phyloP scores from a whole-genome alignment of 2,888 invertebrate genomes.

The Andrena flavipes region DNA sequence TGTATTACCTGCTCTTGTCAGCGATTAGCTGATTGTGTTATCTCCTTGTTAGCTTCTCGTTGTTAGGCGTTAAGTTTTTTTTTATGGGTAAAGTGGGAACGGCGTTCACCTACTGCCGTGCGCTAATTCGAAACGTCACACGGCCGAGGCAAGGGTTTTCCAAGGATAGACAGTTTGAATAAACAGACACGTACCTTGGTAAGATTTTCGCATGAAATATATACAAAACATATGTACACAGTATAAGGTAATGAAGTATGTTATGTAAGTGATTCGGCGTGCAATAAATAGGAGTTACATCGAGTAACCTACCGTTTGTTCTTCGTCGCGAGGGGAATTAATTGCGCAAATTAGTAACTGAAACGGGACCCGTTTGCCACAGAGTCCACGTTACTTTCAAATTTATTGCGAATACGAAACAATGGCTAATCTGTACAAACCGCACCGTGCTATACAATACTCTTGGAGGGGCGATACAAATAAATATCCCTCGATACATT shows the following conservation, averaged over 20 bases:
- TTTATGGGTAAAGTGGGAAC: neutral
- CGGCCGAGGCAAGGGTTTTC: neutral
- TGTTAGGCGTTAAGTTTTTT: neutral
- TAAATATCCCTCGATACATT: no score
- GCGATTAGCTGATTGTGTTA: neutral
- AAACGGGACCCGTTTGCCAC: neutral
- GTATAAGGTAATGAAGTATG: neutral
- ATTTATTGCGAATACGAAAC: neutral
- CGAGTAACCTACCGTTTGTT: constrained; percentile 33
- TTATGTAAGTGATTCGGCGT: neutral
- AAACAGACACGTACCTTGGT: neutral
- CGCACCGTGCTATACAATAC: neutral
- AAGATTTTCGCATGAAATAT: neutral
- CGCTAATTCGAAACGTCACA: neutral
- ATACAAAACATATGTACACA: neutral
- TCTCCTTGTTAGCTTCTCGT: neutral
- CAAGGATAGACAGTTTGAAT: neutral
- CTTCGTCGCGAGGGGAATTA: neutral
- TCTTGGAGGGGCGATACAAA: neutral
- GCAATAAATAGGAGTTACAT: constrained; percentile 14
- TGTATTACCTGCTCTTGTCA: neutral
- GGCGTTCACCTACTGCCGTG: neutral
- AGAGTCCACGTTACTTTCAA: neutral
- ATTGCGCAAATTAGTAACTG: neutral
- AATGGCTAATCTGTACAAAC: neutral